These are phyloP conservation scores for Mola mola DNA, from an alignment of 2,113 vertebrate species.

Conservation along the genomic window DNA sequence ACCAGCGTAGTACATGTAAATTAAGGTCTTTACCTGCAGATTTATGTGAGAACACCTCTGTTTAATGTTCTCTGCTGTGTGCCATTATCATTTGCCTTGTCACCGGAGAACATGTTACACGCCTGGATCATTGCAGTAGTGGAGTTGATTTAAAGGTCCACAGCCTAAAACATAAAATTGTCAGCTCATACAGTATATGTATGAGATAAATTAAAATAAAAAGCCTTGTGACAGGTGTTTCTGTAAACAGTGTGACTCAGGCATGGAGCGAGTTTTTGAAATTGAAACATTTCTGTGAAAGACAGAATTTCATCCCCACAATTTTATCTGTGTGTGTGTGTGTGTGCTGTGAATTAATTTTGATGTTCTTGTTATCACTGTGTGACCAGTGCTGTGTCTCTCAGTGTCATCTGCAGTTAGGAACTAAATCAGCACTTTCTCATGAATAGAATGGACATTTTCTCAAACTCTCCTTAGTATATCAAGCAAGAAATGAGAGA, in stretches of 20 bases:
- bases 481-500: slow-evolving; percentile 43
- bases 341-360: slow-evolving; percentile 6
- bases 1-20: slow-evolving; percentile 8
- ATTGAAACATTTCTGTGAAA: slow-evolving; percentile 60
- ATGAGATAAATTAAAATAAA: slow-evolving; percentile 48
- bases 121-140: slow-evolving; percentile 4
- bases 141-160: slow-evolving; percentile 16
- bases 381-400: slow-evolving; percentile 28
- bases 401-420: slow-evolving; percentile 48
- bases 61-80: slow-evolving; percentile 26
- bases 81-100: slow-evolving; percentile 17
- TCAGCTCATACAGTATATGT: too few species aligned
- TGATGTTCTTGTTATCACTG: slow-evolving; percentile 22
- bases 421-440: slow-evolving; percentile 38
- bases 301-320: slow-evolving; percentile 46
- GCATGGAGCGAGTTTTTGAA: slow-evolving; percentile 54
- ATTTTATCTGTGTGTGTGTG: slow-evolving; percentile 32
- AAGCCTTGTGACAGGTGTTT: slow-evolving; percentile 39
- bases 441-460: slow-evolving; percentile 36
- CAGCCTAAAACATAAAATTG: too few species aligned
- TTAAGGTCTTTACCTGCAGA: slow-evolving; percentile 13
- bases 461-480: slow-evolving; percentile 36
- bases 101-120: slow-evolving; percentile 17
- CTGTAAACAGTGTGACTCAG: slow-evolving; percentile 75
- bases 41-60: slow-evolving; percentile 20